Percentiles rank a stretch among this genome's conserved stretches.
Evolutionary conservation across 2,888 invertebrate species (phyloP).

Genomic region (Drosophila kambysellisi): DNA sequence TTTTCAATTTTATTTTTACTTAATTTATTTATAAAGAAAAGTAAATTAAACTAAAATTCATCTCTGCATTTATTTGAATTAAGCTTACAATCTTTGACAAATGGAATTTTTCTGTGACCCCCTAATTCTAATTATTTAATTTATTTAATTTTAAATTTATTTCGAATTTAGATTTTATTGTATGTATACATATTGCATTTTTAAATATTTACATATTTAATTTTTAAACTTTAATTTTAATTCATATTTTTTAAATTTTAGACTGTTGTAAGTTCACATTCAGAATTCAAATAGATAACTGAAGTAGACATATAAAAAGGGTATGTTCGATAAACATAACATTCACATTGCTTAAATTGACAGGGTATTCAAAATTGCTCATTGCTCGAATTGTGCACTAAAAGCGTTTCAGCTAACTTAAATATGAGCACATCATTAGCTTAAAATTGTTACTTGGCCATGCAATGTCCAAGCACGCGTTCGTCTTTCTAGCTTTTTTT

Average conservation of each 20-base stretch:
- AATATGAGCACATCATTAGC: constrained; percentile 81
- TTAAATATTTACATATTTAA: not conserved
- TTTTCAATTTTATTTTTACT: too few relatives aligned
- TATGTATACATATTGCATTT: not conserved
- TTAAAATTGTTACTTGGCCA: constrained; percentile 79
- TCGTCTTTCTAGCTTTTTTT: constrained; percentile 1
- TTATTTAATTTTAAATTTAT: not conserved
- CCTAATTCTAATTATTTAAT: not conserved
- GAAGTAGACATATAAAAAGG: not conserved
- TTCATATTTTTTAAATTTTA: too few relatives aligned
- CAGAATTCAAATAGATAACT: not conserved
- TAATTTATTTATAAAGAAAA: too few relatives aligned
- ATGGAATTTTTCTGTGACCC: not conserved
- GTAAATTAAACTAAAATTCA: too few relatives aligned
- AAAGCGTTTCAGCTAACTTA: constrained; percentile 79
- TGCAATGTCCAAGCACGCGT: constrained; percentile 27
- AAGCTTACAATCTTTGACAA: not conserved
- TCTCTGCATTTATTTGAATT: too few relatives aligned
- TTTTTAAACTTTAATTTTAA: not conserved
- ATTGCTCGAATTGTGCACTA: constrained; percentile 73
- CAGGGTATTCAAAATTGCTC: constrained; percentile 39
- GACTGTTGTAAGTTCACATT: too few relatives aligned
- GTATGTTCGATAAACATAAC: not conserved
- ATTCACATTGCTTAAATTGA: not conserved
- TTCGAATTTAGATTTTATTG: not conserved